Percentiles rank a stretch among this genome's conserved stretches.
Evolutionary conservation across 2,113 vertebrate genomes (phyloP).

Genomic region (Gobiocypris rarus): DNA sequence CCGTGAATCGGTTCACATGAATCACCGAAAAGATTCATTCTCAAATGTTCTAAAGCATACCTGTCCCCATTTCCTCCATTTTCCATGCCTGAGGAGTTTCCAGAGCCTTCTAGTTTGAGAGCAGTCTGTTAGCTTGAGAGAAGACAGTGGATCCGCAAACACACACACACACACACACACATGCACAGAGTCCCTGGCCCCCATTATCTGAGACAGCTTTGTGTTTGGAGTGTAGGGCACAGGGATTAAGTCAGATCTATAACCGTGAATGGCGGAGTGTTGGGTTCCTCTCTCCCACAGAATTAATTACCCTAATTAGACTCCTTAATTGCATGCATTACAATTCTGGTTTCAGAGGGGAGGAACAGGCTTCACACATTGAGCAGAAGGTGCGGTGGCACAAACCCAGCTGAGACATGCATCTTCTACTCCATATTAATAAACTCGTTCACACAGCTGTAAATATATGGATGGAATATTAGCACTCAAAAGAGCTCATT

Average conservation of each 20-base stretch:
- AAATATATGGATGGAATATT: conserved; percentile 40
- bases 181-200: conserved; percentile 19
- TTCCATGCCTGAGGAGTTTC: conserved; percentile 48
- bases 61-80: conserved; percentile 40
- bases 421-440: conserved; percentile 49
- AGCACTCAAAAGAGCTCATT: conserved; percentile 42
- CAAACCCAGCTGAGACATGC: conserved; percentile 37
- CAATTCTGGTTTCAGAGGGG: conserved; percentile 70
- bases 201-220: conserved; percentile 64
- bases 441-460: conserved; percentile 48
- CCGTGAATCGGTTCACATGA: not conserved
- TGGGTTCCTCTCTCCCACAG: conserved; percentile 67
- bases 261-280: conserved; percentile 75
- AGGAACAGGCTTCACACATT: conserved; percentile 44
- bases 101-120: conserved; percentile 48
- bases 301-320: conserved; percentile 84
- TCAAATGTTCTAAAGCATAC: not conserved
- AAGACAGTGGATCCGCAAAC: conserved; percentile 1
- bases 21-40: not conserved
- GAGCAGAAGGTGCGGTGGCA: conserved; percentile 40
- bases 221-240: conserved; percentile 59
- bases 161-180: not conserved
- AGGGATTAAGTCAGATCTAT: conserved; percentile 77
- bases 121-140: conserved; percentile 54
- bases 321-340: conserved; percentile 82